Percentiles rank a stretch among this genome's conserved stretches.
Conservation (phyloP, 2,797 vertebrate genomes). For the Halcyon smyrnensis region DNA sequence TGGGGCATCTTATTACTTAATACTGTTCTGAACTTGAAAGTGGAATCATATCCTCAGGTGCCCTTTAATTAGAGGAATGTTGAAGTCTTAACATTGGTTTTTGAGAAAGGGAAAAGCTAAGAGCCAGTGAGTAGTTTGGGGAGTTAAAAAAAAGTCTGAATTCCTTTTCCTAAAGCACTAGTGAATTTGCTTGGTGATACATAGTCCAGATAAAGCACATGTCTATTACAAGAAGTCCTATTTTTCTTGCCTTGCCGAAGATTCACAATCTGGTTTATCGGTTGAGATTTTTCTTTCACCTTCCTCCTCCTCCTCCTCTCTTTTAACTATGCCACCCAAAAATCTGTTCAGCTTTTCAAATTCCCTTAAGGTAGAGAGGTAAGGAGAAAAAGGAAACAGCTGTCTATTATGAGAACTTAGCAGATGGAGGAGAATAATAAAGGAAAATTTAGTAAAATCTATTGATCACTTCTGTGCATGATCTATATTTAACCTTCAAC, state of each 20-base stretch:
- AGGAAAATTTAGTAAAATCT: neutral
- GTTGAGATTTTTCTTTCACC: neutral
- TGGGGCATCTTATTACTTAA: neutral
- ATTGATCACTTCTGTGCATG: neutral
- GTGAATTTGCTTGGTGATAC: neutral
- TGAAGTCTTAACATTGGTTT: neutral
- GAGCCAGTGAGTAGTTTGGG: neutral
- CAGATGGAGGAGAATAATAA: neutral
- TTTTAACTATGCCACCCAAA: neutral
- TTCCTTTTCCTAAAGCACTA: neutral
- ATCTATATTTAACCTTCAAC: neutral
- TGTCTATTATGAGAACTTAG: neutral
- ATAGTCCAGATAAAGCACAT: neutral
- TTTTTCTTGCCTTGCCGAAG: neutral
- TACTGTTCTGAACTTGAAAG: neutral
- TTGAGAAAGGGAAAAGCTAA: neutral
- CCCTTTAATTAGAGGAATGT: neutral
- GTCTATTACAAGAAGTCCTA: neutral
- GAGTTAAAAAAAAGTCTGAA: neutral
- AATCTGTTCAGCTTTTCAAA: neutral
- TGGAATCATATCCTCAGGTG: neutral
- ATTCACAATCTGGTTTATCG: neutral
- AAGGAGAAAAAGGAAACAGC: neutral
- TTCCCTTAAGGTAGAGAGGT: neutral
- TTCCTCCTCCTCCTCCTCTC: neutral